phyloP scores from a whole-genome alignment of 2,888 invertebrate species.

The Acrobasis repandana region DNA sequence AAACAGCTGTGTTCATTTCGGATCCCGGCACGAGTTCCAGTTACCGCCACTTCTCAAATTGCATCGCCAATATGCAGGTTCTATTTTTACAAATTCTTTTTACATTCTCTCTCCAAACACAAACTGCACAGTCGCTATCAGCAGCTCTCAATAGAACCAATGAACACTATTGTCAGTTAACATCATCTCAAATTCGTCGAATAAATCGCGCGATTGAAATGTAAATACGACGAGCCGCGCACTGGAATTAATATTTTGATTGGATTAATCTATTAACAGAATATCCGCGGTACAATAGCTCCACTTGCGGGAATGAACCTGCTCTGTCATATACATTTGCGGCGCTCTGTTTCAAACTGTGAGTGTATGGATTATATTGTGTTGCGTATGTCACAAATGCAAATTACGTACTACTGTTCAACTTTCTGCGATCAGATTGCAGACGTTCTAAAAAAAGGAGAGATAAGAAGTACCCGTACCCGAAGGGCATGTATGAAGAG shows the following conservation, averaged over 20 bases:
- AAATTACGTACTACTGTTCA: background rate
- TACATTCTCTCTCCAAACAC: background rate
- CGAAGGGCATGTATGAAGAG: no score
- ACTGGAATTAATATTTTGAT: slow-evolving; percentile 80
- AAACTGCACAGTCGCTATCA: slow-evolving; percentile 18
- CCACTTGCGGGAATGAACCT: slow-evolving; percentile 42
- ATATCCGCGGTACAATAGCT: slow-evolving; percentile 64
- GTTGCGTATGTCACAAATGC: slow-evolving; percentile 2
- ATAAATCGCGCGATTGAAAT: slow-evolving; percentile 70
- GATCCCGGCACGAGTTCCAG: no score
- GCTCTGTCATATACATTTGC: slow-evolving; percentile 24
- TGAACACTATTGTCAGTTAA: slow-evolving; percentile 48
- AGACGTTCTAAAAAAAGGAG: no score
- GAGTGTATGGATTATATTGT: slow-evolving; percentile 3
- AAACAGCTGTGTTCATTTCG: no score
- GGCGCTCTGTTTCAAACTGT: slow-evolving; percentile 17
- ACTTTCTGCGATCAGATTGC: no score
- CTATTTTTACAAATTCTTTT: no score
- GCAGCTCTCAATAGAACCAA: slow-evolving; percentile 36
- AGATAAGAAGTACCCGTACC: no score
- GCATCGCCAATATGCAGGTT: no score
- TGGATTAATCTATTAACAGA: slow-evolving; percentile 80
- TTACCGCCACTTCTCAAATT: no score
- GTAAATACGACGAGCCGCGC: slow-evolving; percentile 68
- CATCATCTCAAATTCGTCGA: slow-evolving; percentile 60